Conservation (phyloP, 2,797 vertebrate genomes). For the Cephalopachus bancanus region DNA sequence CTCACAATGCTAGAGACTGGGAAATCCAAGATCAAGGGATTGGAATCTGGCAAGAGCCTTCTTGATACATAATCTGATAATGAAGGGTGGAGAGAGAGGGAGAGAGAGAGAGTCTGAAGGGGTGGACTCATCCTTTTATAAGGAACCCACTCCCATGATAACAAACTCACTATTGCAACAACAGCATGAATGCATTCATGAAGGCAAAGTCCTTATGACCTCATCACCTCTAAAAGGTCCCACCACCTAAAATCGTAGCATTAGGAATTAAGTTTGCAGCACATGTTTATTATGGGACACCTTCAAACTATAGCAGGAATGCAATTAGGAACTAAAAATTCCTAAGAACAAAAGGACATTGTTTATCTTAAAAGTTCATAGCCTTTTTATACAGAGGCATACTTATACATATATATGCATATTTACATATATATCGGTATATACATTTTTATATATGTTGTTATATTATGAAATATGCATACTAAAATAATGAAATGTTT, state of each 20-base stretch:
- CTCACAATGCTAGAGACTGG: neutral
- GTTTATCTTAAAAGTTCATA: neutral
- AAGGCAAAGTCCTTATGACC: no score
- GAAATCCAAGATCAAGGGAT: neutral
- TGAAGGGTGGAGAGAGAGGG: neutral
- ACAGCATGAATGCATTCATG: neutral
- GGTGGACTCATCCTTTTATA: neutral
- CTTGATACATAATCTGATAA: neutral
- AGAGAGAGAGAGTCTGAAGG: neutral
- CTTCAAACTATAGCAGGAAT: neutral
- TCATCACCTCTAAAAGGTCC: neutral
- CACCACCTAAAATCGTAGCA: neutral
- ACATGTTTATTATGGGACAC: neutral
- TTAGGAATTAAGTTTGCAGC: neutral
- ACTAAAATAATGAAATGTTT: conserved; percentile 4
- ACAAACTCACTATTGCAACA: neutral
- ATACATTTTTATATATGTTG: neutral
- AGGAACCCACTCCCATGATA: neutral
- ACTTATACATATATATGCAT: neutral
- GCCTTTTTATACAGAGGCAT: neutral
- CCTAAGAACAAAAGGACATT: neutral
- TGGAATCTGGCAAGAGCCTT: neutral
- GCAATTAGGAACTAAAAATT: neutral
- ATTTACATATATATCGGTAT: no score
- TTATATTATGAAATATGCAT: neutral